A percentile compares a stretch with the other conserved stretches of the same genome.
phyloP scores from a whole-genome alignment of 2,888 invertebrate species.

The Hirtodrosophila cameraria region DNA sequence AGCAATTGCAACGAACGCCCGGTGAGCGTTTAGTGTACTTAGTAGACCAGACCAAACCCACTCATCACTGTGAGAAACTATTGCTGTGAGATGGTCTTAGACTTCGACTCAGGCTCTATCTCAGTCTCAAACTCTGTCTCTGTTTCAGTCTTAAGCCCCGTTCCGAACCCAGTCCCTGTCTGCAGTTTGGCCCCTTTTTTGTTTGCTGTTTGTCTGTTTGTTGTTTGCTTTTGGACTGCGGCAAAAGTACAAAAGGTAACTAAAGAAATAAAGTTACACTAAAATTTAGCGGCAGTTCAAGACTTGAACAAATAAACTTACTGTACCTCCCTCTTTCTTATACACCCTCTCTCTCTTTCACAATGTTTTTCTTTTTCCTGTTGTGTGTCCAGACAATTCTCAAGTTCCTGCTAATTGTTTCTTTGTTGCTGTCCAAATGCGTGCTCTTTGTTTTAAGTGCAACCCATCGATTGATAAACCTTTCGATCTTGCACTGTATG shows the following conservation, averaged over 20 bases:
- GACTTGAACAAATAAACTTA: slow-evolving; percentile 63
- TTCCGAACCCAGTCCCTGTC: slow-evolving; percentile 3
- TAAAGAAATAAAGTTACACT: slow-evolving; percentile 67
- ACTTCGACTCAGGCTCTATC: background rate
- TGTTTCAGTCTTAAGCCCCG: background rate
- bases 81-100: slow-evolving; percentile 9
- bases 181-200: slow-evolving; percentile 18
- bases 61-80: slow-evolving; percentile 51
- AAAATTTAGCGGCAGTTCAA: slow-evolving; percentile 78
- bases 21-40: slow-evolving; percentile 45
- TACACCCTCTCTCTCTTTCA: background rate
- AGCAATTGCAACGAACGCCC: slow-evolving; percentile 73
- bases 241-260: slow-evolving; percentile 73
- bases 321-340: slow-evolving; percentile 17
- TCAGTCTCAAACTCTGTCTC: too few relatives aligned
- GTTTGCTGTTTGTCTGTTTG: slow-evolving; percentile 33
- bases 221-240: slow-evolving; percentile 48
- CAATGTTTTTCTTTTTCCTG: background rate
- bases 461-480: slow-evolving; percentile 36
- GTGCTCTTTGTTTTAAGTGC: slow-evolving; percentile 76
- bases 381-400: slow-evolving; percentile 65
- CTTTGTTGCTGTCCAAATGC: slow-evolving; percentile 58
- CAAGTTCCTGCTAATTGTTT: slow-evolving; percentile 67
- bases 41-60: slow-evolving; percentile 2
- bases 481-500: background rate